phyloP scores from a whole-genome alignment of 1,140 invertebrate species.

The Magallana angulata region DNA sequence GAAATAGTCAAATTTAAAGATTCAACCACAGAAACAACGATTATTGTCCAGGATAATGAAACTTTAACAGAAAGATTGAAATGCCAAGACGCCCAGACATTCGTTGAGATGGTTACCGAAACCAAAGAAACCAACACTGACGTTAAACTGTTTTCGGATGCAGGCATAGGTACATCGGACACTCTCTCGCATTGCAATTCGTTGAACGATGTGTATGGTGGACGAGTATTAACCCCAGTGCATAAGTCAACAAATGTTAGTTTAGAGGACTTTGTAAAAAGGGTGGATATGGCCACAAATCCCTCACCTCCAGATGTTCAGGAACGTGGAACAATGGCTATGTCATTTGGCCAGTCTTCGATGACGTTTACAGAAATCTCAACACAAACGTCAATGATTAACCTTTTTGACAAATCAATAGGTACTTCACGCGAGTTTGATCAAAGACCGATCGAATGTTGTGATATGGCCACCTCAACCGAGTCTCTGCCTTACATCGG shows the following conservation, averaged over 20 bases:
- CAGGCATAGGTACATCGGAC: slow-evolving; percentile 56
- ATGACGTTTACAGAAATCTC: slow-evolving; percentile 53
- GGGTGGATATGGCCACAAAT: slow-evolving; percentile 59
- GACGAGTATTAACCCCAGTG: slow-evolving; percentile 50
- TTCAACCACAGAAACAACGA: slow-evolving; percentile 63
- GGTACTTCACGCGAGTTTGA: slow-evolving; percentile 65
- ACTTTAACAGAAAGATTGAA: slow-evolving; percentile 70
- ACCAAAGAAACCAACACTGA: slow-evolving; percentile 67
- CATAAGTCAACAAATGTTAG: slow-evolving; percentile 44
- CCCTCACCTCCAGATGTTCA: slow-evolving; percentile 56
- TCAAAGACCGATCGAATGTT: slow-evolving; percentile 53
- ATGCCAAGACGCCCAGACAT: slow-evolving; percentile 70
- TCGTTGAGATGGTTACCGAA: slow-evolving; percentile 62
- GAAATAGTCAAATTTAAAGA: slow-evolving; percentile 65
- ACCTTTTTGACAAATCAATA: slow-evolving; percentile 68
- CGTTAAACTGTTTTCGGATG: slow-evolving; percentile 52
- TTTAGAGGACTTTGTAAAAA: slow-evolving; percentile 37
- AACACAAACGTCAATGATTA: slow-evolving; percentile 65
- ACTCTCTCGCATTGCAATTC: slow-evolving; percentile 43
- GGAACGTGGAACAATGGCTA: slow-evolving; percentile 71
- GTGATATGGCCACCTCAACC: slow-evolving; percentile 73
- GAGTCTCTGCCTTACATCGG: slow-evolving; percentile 76
- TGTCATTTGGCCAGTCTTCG: slow-evolving; percentile 63
- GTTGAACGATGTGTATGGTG: slow-evolving; percentile 28
- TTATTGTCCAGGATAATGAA: slow-evolving; percentile 70